Base-by-base conservation (phyloP, 1,140 invertebrate species). In the Drosophila pseudoobscura region DNA sequence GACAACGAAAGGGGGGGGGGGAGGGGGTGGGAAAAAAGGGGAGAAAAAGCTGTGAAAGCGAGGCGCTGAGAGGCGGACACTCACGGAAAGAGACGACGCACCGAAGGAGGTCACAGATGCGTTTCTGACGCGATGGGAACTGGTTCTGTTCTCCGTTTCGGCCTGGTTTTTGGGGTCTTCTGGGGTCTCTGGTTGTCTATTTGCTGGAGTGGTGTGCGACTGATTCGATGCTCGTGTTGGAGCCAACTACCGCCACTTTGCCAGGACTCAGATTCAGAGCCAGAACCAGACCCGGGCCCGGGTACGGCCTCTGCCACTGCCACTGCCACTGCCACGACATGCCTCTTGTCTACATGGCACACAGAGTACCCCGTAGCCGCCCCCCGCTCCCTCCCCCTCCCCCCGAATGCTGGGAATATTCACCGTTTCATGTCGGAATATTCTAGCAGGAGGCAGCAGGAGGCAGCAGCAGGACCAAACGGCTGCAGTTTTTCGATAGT, bases 201-300 rank as follows among this genome's bases (percentile, higher is more conserved):
- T 11, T 66, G 43, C 54, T 29, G 29, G 13, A 60, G 43, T 51
- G 45, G 15, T 54, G 17, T 85, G 82, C 80, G 80, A 85, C 80
- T 85, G 82, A 49, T 72, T 80, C 54, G 66, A 41, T 56, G 66
- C 80, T 77, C 80, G 80, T 87, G 50, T 80, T 84, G 73, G 60
- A 87, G 68, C 35, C 78, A 85, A 85, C 80, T 85, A 85, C 64
- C 47, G 51, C 52, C 58, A 55, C 62, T 53, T 49, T 50, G 45
- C 47, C 65, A 59, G 51, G 74, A 69, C 57, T n/a, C 46, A 43
- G 49, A 17, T 55, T 29, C 53, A 71, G 35, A 57, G 41, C 13
- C 46, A 26, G 20, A 50, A 39, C 44, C 65, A 70, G 45, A 44
- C 64, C 44, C 65, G 13, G 2, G 35, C 59, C 43, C 35, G 45